Evolutionary conservation across 1,140 invertebrate genomes (phyloP).

Genomic region (Melipona quadrifasciata): DNA sequence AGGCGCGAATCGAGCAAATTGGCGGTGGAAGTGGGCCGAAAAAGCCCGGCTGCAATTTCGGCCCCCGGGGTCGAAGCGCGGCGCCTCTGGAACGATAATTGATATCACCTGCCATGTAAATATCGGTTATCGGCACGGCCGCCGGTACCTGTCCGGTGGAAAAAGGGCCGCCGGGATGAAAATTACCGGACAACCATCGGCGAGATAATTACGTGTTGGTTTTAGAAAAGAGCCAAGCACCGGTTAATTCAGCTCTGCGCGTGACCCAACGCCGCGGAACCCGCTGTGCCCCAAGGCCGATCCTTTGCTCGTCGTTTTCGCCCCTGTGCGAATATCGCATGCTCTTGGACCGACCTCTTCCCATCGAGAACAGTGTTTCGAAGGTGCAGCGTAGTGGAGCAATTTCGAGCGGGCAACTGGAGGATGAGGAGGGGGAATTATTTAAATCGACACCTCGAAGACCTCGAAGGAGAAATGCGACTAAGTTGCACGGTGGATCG

Average conservation of each 20-base stretch:
- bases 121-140: conserved; percentile 73
- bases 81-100: conserved; percentile 76
- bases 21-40: conserved; percentile 55
- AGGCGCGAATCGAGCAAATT: conserved; percentile 77
- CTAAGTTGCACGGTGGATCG: neutral
- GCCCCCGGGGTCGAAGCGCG: conserved; percentile 52
- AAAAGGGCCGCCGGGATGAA: conserved; percentile 61
- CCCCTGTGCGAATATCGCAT: conserved; percentile 19
- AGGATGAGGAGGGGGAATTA: neutral
- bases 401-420: neutral
- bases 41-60: conserved; percentile 60
- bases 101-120: conserved; percentile 81
- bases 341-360: neutral
- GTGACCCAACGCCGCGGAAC: conserved; percentile 41
- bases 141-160: conserved; percentile 62
- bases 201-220: conserved; percentile 82
- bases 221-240: conserved; percentile 79
- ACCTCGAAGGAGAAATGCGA: neutral
- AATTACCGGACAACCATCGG: conserved; percentile 76
- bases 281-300: conserved; percentile 35
- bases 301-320: conserved; percentile 19
- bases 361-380: neutral
- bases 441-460: neutral
- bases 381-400: neutral
- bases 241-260: conserved; percentile 77